Evolutionary conservation across 2,888 invertebrate species (phyloP).

Genomic region (Heliconius erato): DNA sequence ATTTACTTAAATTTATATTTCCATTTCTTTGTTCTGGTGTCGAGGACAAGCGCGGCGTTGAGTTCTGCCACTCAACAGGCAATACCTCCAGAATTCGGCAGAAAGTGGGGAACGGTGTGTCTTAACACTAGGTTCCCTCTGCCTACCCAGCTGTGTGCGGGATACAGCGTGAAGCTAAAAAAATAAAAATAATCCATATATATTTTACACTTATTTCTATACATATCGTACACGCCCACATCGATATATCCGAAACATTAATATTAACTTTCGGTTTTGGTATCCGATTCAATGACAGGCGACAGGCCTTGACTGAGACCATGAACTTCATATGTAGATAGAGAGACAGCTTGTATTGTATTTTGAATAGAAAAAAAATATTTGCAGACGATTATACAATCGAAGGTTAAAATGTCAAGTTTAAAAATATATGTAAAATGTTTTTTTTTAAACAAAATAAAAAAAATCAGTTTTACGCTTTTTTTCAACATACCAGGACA

Average conservation of each 20-base stretch:
- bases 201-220: no score
- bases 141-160: no score
- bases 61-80: no score
- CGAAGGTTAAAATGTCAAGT: neutral
- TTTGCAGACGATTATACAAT: neutral
- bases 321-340: slow-evolving; percentile 33
- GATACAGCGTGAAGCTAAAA: no score
- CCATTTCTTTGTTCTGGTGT: no score
- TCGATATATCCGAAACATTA: slow-evolving; percentile 18
- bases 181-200: no score
- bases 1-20: no score
- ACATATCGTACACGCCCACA: neutral
- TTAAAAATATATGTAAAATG: neutral
- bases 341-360: neutral
- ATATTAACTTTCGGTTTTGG: slow-evolving; percentile 26
- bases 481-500: neutral
- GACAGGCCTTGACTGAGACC: slow-evolving; percentile 36
- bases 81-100: no score
- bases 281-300: slow-evolving; percentile 24
- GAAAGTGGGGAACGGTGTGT: no score
- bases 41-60: no score
- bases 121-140: no score
- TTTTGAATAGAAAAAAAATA: slow-evolving; percentile 1
- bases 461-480: neutral
- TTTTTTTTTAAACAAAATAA: neutral